A percentile compares a stretch with the other conserved stretches of the same genome.
Evolutionary conservation across 2,888 invertebrate genomes (phyloP).

Genomic region (Protonemura montana): DNA sequence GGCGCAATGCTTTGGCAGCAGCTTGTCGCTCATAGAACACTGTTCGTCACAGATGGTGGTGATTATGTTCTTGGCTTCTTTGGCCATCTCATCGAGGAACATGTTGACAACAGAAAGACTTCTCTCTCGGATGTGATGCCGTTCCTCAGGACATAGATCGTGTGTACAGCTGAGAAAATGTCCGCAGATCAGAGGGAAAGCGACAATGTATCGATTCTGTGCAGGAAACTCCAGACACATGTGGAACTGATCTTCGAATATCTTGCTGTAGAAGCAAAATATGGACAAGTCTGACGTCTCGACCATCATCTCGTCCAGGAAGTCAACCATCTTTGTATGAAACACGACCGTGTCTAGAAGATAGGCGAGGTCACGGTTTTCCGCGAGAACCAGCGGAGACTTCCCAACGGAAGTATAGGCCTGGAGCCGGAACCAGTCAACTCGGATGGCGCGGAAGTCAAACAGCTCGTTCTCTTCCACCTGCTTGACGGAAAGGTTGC

Average conservation of each 20-base stretch:
- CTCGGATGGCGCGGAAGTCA: constrained; percentile 92
- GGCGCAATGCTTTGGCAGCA: constrained; percentile 95
- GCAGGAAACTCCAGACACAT: constrained; percentile 99
- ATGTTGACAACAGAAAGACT: constrained; percentile 96
- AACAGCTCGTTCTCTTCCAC: constrained; percentile 96
- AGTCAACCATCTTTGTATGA: constrained; percentile 98
- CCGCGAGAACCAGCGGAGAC: constrained; percentile 73
- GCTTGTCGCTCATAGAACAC: constrained; percentile 93
- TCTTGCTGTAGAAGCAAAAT: constrained; percentile 96
- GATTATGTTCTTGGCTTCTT: constrained; percentile 97
- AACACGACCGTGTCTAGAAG: constrained; percentile 95
- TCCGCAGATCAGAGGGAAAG: constrained; percentile 96
- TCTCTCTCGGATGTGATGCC: constrained; percentile 94
- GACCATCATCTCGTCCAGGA: constrained; percentile 93
- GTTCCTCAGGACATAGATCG: constrained; percentile 97
- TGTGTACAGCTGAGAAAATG: constrained; percentile 98
- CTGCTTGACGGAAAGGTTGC: constrained; percentile 87
- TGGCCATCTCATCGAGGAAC: constrained; percentile 98
- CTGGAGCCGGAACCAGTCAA: constrained; percentile 98
- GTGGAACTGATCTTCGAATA: constrained; percentile 97
- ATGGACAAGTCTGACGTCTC: constrained; percentile 97
- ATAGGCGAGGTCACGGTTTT: constrained; percentile 86
- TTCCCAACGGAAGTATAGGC: constrained; percentile 89
- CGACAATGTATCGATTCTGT: constrained; percentile 96
- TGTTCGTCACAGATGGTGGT: constrained; percentile 99